A percentile compares a stretch with the other conserved stretches of the same genome.
Conservation (phyloP, 2,113 vertebrate species). For the Acrocephalus kingi region DNA sequence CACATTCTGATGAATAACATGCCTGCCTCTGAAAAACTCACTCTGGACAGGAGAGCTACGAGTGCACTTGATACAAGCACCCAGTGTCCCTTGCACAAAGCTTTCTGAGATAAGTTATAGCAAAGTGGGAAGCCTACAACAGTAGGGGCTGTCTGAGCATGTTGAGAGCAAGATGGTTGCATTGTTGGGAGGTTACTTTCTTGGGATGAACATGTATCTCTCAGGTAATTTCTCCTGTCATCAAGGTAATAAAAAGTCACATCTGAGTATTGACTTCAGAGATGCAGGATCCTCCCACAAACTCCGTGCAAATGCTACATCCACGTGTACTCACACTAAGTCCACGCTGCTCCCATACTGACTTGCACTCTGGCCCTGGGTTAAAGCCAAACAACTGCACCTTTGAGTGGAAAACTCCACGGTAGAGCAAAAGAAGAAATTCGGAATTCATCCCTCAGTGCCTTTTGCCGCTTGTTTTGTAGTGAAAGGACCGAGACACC, state of each 20-base stretch:
- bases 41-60: fast-evolving
- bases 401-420: background rate
- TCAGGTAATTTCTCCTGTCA: background rate
- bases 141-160: background rate
- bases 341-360: background rate
- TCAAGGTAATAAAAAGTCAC: background rate
- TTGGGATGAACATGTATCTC: background rate
- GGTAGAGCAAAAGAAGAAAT: background rate
- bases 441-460: background rate
- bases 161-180: background rate
- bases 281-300: background rate
- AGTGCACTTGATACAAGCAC: background rate
- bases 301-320: background rate
- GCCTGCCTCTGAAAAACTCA: background rate
- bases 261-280: background rate
- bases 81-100: background rate
- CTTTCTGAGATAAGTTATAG: background rate
- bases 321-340: background rate
- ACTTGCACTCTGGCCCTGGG: background rate
- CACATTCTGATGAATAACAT: background rate
- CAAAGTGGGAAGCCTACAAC: fast-evolving
- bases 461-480: background rate
- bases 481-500: background rate
- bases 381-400: background rate
- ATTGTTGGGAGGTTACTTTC: background rate